Conservation (phyloP, 64 coral and sea anemone species). For the Dendrophyllia cribrosa region DNA sequence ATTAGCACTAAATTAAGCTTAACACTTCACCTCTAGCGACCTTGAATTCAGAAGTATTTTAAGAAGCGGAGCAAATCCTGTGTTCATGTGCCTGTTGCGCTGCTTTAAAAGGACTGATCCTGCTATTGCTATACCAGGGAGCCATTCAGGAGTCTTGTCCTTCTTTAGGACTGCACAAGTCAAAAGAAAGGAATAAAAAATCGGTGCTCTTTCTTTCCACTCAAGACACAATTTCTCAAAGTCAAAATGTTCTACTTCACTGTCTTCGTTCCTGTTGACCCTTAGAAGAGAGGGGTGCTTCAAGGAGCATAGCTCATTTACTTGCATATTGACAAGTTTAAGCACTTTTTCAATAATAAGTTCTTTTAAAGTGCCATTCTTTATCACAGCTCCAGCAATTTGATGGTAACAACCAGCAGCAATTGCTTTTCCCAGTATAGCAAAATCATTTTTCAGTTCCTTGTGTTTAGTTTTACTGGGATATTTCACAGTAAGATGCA, state of each 20-base stretch:
- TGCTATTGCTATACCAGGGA: slow-evolving; percentile 51
- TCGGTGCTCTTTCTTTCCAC: slow-evolving; percentile 54
- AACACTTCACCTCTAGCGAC: slow-evolving; percentile 45
- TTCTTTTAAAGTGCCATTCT: slow-evolving; percentile 11
- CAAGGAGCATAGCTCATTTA: slow-evolving; percentile 17
- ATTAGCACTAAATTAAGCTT: too few species aligned
- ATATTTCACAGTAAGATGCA: too few species aligned
- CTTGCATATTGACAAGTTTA: not conserved
- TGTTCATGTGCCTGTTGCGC: slow-evolving; percentile 51
- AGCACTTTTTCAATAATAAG: slow-evolving; percentile 34
- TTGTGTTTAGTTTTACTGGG: too few species aligned
- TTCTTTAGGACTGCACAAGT: slow-evolving; percentile 16
- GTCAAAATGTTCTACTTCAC: slow-evolving; percentile 38
- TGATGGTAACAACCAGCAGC: not conserved
- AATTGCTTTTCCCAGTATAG: too few species aligned
- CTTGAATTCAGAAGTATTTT: slow-evolving; percentile 56
- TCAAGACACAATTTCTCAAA: slow-evolving; percentile 34
- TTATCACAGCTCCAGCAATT: slow-evolving; percentile 49
- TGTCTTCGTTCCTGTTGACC: slow-evolving; percentile 24
- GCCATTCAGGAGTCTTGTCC: not conserved
- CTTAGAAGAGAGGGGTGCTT: slow-evolving; percentile 17
- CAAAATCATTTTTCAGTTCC: too few species aligned
- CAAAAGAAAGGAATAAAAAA: slow-evolving; percentile 68
- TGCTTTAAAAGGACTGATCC: slow-evolving; percentile 68
- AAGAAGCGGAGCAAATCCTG: slow-evolving; percentile 8